Conservation (phyloP, 2,797 vertebrate genomes). For the Sebastes goodei region DNA sequence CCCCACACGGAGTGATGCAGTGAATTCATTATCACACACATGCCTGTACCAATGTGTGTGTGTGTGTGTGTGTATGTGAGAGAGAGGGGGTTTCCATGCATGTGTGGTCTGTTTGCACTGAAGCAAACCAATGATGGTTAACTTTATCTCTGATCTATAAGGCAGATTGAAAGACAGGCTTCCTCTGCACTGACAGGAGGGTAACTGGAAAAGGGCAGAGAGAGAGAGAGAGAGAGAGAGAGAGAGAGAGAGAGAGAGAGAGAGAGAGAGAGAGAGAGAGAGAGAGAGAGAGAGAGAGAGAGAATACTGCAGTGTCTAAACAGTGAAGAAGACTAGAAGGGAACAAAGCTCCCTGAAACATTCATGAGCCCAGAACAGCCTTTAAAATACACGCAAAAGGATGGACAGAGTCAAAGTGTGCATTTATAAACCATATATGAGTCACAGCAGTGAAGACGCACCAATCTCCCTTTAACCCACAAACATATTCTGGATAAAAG, state of each 20-base stretch:
- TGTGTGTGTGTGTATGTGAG: slow-evolving; percentile 13
- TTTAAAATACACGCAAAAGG: slow-evolving; percentile 49
- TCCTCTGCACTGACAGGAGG: slow-evolving; percentile 51
- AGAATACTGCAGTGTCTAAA: slow-evolving; percentile 78
- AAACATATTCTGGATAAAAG: not conserved
- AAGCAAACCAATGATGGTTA: slow-evolving; percentile 14
- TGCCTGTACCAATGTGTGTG: slow-evolving; percentile 27
- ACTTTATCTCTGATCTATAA: slow-evolving; percentile 53
- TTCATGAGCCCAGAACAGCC: slow-evolving; percentile 58
- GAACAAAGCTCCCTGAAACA: slow-evolving; percentile 73
- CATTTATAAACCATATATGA: slow-evolving; percentile 19
- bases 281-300: slow-evolving; percentile 25
- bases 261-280: slow-evolving; percentile 36
- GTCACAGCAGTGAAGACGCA: not conserved
- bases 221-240: slow-evolving; percentile 13
- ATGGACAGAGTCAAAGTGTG: not conserved
- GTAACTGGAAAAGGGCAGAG: slow-evolving; percentile 40
- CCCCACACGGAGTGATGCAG: slow-evolving; percentile 88
- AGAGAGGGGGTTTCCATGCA: not conserved
- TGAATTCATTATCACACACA: slow-evolving; percentile 74
- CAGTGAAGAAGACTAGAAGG: slow-evolving; percentile 61
- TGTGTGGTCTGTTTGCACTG: slow-evolving; percentile 25
- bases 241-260: slow-evolving; percentile 28
- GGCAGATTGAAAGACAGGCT: slow-evolving; percentile 3
- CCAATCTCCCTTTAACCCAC: not conserved